Evolutionary conservation across 2,797 vertebrate genomes (phyloP).

Genomic region (Silurus aristotelis): DNA sequence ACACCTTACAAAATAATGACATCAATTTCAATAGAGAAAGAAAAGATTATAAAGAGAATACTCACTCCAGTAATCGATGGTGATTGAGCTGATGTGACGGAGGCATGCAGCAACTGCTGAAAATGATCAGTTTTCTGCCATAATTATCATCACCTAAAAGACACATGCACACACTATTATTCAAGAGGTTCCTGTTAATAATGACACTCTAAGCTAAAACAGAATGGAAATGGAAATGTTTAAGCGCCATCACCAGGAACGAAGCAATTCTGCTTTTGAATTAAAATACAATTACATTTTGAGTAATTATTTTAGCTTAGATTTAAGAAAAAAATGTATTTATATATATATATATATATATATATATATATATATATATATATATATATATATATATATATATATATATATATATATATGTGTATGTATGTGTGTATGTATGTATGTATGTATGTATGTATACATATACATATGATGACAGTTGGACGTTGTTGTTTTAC

Average conservation of each 20-base stretch:
- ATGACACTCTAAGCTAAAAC: not conserved
- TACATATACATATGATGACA: too few species aligned
- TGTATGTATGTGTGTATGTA: too few species aligned
- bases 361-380: too few species aligned
- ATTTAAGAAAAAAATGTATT: not conserved
- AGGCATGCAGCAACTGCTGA: constrained; percentile 86
- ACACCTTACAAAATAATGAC: not conserved
- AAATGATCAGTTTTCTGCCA: constrained; percentile 82
- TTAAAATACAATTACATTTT: not conserved
- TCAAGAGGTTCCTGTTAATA: not conserved
- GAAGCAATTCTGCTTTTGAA: not conserved
- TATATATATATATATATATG: too few species aligned
- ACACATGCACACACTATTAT: constrained; percentile 11
- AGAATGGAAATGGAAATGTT: not conserved
- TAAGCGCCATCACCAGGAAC: not conserved
- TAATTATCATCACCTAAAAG: constrained; percentile 81
- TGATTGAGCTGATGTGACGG: constrained; percentile 86
- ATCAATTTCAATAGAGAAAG: not conserved
- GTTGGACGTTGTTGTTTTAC: not conserved
- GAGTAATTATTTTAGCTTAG: too few species aligned
- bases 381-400: too few species aligned
- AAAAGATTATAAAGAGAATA: not conserved
- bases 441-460: too few species aligned
- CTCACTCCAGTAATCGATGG: constrained; percentile 81
- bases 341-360: too few species aligned